Evolutionary conservation across 1,140 invertebrate genomes (phyloP).

Genomic region (Bilobella aurantiaca): DNA sequence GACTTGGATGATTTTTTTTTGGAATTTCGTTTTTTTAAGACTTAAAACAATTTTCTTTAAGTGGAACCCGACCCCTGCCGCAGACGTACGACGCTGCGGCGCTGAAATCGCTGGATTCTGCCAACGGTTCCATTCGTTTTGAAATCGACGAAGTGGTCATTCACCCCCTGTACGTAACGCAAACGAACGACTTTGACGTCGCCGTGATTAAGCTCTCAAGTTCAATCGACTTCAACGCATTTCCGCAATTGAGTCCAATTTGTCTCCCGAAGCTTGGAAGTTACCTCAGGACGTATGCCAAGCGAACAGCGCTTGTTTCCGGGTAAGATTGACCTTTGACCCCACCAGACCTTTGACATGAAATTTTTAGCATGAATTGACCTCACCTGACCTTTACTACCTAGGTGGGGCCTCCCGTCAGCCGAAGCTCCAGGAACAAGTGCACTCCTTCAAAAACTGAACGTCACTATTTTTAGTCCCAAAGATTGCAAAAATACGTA

Average conservation of each 20-base stretch:
- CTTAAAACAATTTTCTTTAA: not conserved
- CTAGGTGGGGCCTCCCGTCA: slow-evolving; percentile 12
- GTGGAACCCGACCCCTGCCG: not conserved
- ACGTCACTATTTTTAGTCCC: slow-evolving; percentile 23
- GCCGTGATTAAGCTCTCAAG: slow-evolving; percentile 14
- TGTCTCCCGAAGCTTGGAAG: slow-evolving; percentile 22
- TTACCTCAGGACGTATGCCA: slow-evolving; percentile 21
- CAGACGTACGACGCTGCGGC: not conserved
- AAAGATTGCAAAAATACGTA: slow-evolving; percentile 24
- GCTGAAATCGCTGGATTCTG: slow-evolving; percentile 15
- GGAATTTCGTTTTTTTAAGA: not conserved
- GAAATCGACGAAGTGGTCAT: slow-evolving; percentile 27
- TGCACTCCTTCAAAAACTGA: slow-evolving; percentile 22
- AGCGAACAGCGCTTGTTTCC: slow-evolving; percentile 17
- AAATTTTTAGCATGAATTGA: not conserved
- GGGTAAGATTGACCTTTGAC: slow-evolving; percentile 13
- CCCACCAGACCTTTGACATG: not conserved
- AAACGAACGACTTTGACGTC: slow-evolving; percentile 33
- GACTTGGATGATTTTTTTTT: too few relatives aligned
- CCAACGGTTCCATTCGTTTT: slow-evolving; percentile 17
- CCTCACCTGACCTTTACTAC: not conserved
- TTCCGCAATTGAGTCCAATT: slow-evolving; percentile 8
- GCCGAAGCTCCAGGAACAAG: slow-evolving; percentile 8
- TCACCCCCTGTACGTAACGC: slow-evolving; percentile 30
- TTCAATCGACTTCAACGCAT: slow-evolving; percentile 10